Percentiles rank a stretch among this genome's conserved stretches.
Conservation (phyloP, 2,888 invertebrate genomes). For the Boloria selene region DNA sequence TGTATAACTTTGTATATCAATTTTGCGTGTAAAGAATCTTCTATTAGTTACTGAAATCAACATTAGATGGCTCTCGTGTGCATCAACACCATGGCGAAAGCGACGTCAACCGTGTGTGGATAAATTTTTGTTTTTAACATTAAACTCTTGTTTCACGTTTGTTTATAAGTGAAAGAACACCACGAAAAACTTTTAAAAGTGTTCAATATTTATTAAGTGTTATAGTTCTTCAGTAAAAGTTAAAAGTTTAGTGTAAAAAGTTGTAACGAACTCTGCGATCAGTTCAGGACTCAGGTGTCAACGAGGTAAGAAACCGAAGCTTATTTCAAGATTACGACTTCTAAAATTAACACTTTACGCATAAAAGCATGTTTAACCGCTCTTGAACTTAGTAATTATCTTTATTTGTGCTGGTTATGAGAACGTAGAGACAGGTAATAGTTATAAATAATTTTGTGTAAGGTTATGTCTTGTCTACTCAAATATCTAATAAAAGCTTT, state of each 20-base stretch:
- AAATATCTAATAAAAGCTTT: constrained; percentile 43
- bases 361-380: constrained; percentile 48
- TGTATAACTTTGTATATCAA: neutral
- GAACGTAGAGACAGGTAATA: constrained; percentile 55
- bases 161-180: constrained; percentile 69
- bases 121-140: constrained; percentile 75
- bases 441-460: constrained; percentile 73
- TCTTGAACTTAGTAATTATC: constrained; percentile 46
- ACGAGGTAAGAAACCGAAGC: constrained; percentile 80
- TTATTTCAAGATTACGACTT: constrained; percentile 66
- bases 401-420: constrained; percentile 26
- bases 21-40: constrained; percentile 18
- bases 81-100: constrained; percentile 74
- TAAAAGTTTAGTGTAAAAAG: constrained; percentile 74
- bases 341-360: constrained; percentile 62
- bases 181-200: constrained; percentile 60
- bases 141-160: constrained; percentile 70
- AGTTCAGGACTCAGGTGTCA: constrained; percentile 80
- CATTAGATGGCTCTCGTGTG: constrained; percentile 61
- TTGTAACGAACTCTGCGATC: constrained; percentile 78
- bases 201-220: constrained; percentile 57
- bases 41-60: constrained; percentile 17
- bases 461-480: constrained; percentile 69
- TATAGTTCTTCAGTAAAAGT: constrained; percentile 62
- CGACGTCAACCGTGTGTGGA: constrained; percentile 74